Evolutionary conservation across 2,113 vertebrate species (phyloP), one percentile per base, ranked within the genome.

Genomic region (Charina bottae): DNA sequence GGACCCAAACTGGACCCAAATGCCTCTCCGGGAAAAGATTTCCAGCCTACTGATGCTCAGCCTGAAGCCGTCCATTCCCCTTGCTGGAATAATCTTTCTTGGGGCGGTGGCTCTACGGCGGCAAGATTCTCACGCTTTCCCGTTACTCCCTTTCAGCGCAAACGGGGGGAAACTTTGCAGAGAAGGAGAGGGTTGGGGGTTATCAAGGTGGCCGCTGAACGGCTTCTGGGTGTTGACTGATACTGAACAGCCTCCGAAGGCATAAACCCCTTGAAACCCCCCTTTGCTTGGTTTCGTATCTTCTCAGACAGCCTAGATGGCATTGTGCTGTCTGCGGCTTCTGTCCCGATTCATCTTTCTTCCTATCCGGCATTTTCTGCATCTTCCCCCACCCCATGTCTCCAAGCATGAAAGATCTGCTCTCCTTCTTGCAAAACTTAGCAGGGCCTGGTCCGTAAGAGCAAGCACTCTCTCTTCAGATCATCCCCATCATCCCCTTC

Each of bases 11-110:
- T 49, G 49, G 54, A 6, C n/a, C 1, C 13, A 90, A 90, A 90
- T 88, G 53, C 1, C 54, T 17, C 37, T 56, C 92, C 78, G 88
- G 90, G 89, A 90, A 85, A 86, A 15, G 84, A 95, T 93, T 94
- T 49, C 85, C 93, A 87, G 49, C 4, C 49, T 49, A 5, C 49
- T 49, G 90, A 89, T 93, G 60, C 92, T 94, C 92, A 93, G 92
- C 90, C 56, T 0, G 19, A 92, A 92, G 90, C 90, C 24, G 26
- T 85, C 6, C 88, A 90, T 92, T 84, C 60, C 84, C 89, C 89
- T 78, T 78, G 42, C 54, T 56, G 49, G 24, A 53, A n/a, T n/a
- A n/a, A n/a, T n/a, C 37, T 87, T 37, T 91, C 64, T 11, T 9
- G 9, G 9, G 15, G 12, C 26, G 33, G 53, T 37, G 6, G 89